Evolutionary conservation across 2,888 invertebrate species (phyloP), one percentile per base, ranked within the genome.

Genomic region (Morpho deidamia): DNA sequence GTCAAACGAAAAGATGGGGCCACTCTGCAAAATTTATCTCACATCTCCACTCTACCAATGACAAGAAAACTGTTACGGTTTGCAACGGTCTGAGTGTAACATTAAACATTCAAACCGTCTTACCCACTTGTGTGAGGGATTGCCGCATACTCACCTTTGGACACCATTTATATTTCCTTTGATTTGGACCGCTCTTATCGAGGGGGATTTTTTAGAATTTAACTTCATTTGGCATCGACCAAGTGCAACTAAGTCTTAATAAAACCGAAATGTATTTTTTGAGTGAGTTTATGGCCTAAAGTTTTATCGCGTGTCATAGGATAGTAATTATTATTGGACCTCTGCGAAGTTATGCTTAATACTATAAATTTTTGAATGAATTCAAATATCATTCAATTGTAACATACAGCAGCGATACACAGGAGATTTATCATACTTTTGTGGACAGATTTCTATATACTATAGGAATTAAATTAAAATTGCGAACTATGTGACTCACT

Each of bases 41-140:
- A 83, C 89, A 89, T 86, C 86, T 88, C 84, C 82, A 78, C 84
- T 86, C 83, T 72, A 76, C 83, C 84, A 88, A 89, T 88, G 89
- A 89, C 89, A 89, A 89, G 89, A 88, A 88, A 88, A 89, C 89
- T 89, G 89, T 89, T 89, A 88, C 89, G 89, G 88, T 85, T 85
- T 87, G 88, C 87, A 87, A 76, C 86, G 87, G 88, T 81, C 89
- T 88, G 89, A 89, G 89, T 89, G 89, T 89, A 84, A 80, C 85
- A 89, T 89, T 89, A 89, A 89, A 89, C 83, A 89, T 89, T 88
- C 87, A 89, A 66, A 71, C 78, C 84, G 75, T 82, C 87, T 87
- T 88, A 88, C 88, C 88, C 88, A 86, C 88, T 89, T 89, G 86
- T 89, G 89, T 89, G 89, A 89, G 88, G 89, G 88, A 89, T 86